Evolutionary conservation across 2,797 vertebrate species (phyloP).

Genomic region (Thaleichthys pacificus): DNA sequence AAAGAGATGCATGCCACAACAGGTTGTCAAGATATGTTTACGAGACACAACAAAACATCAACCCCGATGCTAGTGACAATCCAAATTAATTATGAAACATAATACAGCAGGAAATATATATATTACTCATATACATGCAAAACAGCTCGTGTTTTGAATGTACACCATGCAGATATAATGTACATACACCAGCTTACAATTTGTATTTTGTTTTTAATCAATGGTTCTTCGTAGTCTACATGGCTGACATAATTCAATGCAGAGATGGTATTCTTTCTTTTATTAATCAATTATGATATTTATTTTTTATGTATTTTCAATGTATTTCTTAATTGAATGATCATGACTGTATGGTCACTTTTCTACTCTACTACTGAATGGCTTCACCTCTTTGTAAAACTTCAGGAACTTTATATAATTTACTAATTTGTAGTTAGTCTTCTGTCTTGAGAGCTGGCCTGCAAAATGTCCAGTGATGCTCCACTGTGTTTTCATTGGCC

Average conservation of each 20-base stretch:
- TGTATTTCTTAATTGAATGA: too few relatives aligned
- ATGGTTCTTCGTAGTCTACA: background rate
- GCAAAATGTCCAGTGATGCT: constrained; percentile 99
- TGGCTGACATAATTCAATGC: background rate
- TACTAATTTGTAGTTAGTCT: constrained; percentile 74
- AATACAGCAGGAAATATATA: background rate
- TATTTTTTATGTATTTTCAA: too few relatives aligned
- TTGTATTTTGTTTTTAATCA: background rate
- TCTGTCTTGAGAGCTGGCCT: constrained; percentile 93
- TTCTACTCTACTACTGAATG: too few relatives aligned
- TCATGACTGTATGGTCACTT: too few relatives aligned
- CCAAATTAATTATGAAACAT: too few relatives aligned
- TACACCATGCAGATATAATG: background rate
- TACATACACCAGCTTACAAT: background rate
- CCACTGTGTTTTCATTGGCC: constrained; percentile 98
- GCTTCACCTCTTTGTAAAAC: too few relatives aligned
- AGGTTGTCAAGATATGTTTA: background rate
- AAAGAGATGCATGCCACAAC: too few relatives aligned
- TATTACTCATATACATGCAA: background rate
- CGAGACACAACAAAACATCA: background rate
- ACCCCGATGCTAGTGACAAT: background rate
- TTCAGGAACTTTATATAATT: too few relatives aligned
- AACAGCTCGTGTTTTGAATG: background rate
- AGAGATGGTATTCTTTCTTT: background rate
- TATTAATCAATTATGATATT: too few relatives aligned